Evolutionary conservation across 2,113 vertebrate genomes (phyloP).

Genomic region (Lutjanus erythropterus): DNA sequence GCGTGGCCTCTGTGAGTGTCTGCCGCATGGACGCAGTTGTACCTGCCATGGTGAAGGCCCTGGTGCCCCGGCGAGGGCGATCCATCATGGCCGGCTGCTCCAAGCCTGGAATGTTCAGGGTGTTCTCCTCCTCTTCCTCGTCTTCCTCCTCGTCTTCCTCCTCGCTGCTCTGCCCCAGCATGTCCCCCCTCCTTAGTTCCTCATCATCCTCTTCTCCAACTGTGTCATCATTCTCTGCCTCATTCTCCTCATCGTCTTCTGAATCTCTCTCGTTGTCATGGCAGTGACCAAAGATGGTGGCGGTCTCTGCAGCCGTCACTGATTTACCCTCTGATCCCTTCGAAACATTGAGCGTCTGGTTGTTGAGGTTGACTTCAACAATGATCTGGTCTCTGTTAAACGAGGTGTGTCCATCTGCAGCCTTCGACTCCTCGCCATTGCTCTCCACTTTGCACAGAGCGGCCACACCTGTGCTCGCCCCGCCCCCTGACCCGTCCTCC

Average conservation of each 20-base stretch:
- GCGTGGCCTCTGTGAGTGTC: slow-evolving; percentile 76
- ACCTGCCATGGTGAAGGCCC: slow-evolving; percentile 76
- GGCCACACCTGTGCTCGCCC: slow-evolving; percentile 27
- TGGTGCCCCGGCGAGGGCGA: slow-evolving; percentile 78
- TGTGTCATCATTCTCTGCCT: slow-evolving; percentile 69
- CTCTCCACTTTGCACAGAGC: slow-evolving; percentile 89
- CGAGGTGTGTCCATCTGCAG: slow-evolving; percentile 82
- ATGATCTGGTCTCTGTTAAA: slow-evolving; percentile 95
- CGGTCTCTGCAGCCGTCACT: slow-evolving; percentile 60
- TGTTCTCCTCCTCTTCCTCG: slow-evolving; percentile 86
- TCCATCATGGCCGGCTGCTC: slow-evolving; percentile 78
- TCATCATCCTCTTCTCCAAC: slow-evolving; percentile 82
- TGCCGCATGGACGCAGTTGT: slow-evolving; percentile 85
- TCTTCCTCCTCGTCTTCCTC: slow-evolving; percentile 81
- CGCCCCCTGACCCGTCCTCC: slow-evolving; percentile 80
- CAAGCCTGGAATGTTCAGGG: slow-evolving; percentile 80
- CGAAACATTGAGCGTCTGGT: slow-evolving; percentile 96
- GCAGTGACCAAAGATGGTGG: slow-evolving; percentile 62
- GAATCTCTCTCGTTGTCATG: slow-evolving; percentile 84
- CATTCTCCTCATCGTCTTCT: slow-evolving; percentile 82
- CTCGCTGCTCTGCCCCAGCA: slow-evolving; percentile 79
- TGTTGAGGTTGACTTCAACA: slow-evolving; percentile 98
- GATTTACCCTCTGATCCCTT: slow-evolving; percentile 91
- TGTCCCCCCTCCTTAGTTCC: slow-evolving; percentile 67
- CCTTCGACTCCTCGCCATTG: slow-evolving; percentile 78